These are phyloP conservation scores for Tolmerus cingulatus DNA, from an alignment of 2,888 invertebrate species.

Conservation along the genomic window DNA sequence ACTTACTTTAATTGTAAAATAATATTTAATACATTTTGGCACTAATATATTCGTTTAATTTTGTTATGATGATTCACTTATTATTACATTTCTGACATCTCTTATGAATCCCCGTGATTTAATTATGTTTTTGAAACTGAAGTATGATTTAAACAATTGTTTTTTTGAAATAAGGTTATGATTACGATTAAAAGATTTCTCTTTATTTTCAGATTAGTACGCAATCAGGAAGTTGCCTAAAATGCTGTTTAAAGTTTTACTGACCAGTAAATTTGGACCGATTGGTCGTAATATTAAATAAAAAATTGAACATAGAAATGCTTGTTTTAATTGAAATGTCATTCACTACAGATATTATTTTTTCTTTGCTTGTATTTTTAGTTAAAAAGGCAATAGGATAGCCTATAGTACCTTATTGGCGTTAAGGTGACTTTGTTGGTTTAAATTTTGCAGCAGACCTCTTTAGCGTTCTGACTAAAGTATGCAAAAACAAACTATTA, in stretches of 20 bases:
- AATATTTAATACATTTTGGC: too few species aligned
- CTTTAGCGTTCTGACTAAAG: too few species aligned
- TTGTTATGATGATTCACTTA: constrained; percentile 9
- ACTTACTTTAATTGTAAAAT: too few species aligned
- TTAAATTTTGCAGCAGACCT: too few species aligned
- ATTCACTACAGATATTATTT: not conserved
- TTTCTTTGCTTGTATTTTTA: too few species aligned
- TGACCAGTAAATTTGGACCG: not conserved
- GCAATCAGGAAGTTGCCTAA: not conserved
- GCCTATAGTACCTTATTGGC: too few species aligned
- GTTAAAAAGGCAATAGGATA: too few species aligned
- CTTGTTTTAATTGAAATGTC: not conserved
- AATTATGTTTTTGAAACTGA: constrained; percentile 21
- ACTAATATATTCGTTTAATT: not conserved
- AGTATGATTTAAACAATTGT: not conserved
- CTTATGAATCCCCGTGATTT: constrained; percentile 47
- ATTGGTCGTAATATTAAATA: not conserved
- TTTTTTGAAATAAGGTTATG: not conserved
- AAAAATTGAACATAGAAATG: not conserved
- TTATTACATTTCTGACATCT: constrained; percentile 46
- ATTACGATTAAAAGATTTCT: not conserved
- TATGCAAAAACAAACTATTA: too few species aligned
- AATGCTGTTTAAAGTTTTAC: not conserved
- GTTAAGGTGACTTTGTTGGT: too few species aligned
- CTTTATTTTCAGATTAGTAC: not conserved